phyloP scores from a whole-genome alignment of 2,888 invertebrate species.

The Gymnoscelis rufifasciata region DNA sequence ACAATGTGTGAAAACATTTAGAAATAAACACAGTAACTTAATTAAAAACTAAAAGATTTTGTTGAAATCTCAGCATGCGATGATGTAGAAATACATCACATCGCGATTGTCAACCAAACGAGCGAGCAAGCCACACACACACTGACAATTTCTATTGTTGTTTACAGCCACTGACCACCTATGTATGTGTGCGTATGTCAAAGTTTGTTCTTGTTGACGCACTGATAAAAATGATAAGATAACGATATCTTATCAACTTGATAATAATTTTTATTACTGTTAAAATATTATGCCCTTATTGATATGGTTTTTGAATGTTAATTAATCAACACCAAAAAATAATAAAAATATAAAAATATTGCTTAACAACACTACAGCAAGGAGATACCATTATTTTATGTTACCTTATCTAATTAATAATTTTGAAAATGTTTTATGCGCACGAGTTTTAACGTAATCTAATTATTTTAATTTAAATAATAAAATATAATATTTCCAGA shows the following conservation, averaged over 20 bases:
- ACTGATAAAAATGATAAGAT: conserved; percentile 70
- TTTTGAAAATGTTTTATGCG: too few species aligned
- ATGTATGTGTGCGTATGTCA: conserved; percentile 46
- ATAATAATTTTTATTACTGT: conserved; percentile 33
- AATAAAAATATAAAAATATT: too few species aligned
- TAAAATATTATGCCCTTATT: too few species aligned
- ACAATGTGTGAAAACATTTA: conserved; percentile 77
- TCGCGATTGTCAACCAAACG: conserved; percentile 79
- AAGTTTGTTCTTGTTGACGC: conserved; percentile 63
- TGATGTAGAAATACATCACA: conserved; percentile 77
- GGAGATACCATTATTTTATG: too few species aligned
- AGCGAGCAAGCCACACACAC: conserved; percentile 76
- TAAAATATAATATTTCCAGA: too few species aligned
- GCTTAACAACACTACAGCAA: too few species aligned
- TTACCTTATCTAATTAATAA: too few species aligned
- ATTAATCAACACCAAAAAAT: too few species aligned
- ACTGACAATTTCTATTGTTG: conserved; percentile 63
- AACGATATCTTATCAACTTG: conserved; percentile 58
- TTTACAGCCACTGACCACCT: conserved; percentile 58
- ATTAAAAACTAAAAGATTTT: conserved; percentile 73
- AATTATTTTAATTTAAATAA: too few species aligned
- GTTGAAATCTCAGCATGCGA: conserved; percentile 77
- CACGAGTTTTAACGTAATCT: too few species aligned
- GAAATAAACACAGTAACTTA: conserved; percentile 73
- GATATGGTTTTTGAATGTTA: too few species aligned